Evolutionary conservation across 2,797 vertebrate genomes (phyloP), one percentile per base, ranked within the genome.

Genomic region (Zalophus californianus): DNA sequence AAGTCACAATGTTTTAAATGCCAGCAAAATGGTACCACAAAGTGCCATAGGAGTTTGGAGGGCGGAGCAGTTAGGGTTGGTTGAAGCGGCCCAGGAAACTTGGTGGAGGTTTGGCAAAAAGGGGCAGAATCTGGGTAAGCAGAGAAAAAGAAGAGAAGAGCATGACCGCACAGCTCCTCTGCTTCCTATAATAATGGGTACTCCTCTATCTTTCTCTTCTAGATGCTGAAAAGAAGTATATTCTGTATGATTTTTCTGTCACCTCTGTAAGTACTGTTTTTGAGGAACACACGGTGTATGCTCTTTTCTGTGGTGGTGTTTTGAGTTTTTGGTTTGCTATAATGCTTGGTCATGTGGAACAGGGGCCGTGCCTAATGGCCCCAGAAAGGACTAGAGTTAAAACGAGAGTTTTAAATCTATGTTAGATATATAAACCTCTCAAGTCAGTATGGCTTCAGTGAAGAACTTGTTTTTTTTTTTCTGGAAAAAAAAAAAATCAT

Each of bases 181-280:
- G 9, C 58, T 23, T 84, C 23, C 18, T 16, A 0, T 12, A 44
- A 27, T 87, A 50, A 97, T 0, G 1, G 1, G 10, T 0, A 3
- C 35, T 29, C 3, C n/a, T 75, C 1, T 21, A 0, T 60, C 70
- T 62, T 75, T 90, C 83, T 94, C 86, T 94, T 97, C 70, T 8
- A 98, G 98, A 85, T 86, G 75, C 92, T 89, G 91, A 72, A 29
- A 89, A 72, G 27, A 86, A 64, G 1, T 97, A 96, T 14, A 84
- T 82, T 78, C 90, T 97, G 27, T 98, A 98, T 23, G 14, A 93
- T 0, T 98, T 98, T 25, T 97, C 96, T n/a, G 91, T 97, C 87
- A 27, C 80, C 20, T 90, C 96, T 15, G 98, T 98, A 93, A 98
- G 98, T 98, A 95, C n/a, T 27, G 9, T 27, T 52, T 38, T 72